A percentile compares a stretch with the other conserved stretches of the same genome.
Evolutionary conservation across 2,888 invertebrate species (phyloP).

Genomic region (Lepeophtheirus nordmannii): DNA sequence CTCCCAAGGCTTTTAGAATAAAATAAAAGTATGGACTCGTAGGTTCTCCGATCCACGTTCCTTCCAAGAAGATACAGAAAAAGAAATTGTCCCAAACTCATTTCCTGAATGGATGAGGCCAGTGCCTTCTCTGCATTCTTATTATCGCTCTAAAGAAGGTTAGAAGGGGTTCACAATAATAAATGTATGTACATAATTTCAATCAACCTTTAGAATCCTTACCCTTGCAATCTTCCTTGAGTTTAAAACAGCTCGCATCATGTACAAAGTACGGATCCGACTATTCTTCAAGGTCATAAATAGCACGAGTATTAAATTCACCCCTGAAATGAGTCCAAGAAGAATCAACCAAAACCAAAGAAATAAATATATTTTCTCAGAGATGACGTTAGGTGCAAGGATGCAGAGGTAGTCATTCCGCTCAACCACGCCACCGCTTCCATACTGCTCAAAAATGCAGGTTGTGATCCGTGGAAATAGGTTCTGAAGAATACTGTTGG

Average conservation of each 20-base stretch:
- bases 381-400: slow-evolving; percentile 12
- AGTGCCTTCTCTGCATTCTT: background rate
- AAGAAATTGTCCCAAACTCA: slow-evolving; percentile 18
- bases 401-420: slow-evolving; percentile 1
- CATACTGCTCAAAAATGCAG: background rate
- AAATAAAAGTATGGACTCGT: background rate
- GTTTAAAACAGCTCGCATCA: slow-evolving; percentile 8
- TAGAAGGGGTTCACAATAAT: background rate
- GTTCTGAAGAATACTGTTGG: background rate
- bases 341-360: slow-evolving; percentile 16
- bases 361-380: slow-evolving; percentile 18
- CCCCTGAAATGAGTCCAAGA: background rate
- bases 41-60: slow-evolving; percentile 7
- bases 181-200: background rate
- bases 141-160: background rate
- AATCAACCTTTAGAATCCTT: background rate
- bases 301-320: slow-evolving; percentile 6
- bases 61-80: slow-evolving; percentile 20
- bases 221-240: background rate
- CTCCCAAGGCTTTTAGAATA: background rate
- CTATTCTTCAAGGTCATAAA: background rate
- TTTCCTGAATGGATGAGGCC: background rate
- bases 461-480: slow-evolving; percentile 10
- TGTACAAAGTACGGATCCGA: background rate
- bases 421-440: background rate